Evolutionary conservation across 2,888 invertebrate genomes (phyloP).

Genomic region (Spisula subtruncata): DNA sequence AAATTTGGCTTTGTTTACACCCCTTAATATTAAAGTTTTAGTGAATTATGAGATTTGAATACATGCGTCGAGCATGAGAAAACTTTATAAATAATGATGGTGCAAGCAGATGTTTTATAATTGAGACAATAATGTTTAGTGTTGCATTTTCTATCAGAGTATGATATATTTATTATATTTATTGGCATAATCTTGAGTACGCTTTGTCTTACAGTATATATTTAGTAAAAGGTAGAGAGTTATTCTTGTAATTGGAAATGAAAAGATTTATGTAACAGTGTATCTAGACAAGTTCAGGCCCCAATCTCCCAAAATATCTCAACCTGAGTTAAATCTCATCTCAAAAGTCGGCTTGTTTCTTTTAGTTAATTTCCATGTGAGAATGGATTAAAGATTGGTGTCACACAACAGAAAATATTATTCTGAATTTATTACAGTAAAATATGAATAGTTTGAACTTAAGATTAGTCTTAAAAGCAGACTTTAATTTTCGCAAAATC

Average conservation of each 20-base stretch:
- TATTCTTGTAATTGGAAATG: conserved; percentile 11
- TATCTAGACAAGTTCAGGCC: not conserved
- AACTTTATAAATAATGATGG: not conserved
- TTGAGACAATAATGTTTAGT: not conserved
- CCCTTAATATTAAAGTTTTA: too few species aligned
- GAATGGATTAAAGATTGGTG: too few species aligned
- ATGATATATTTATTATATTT: conserved; percentile 1
- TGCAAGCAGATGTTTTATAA: not conserved
- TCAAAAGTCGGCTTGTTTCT: too few species aligned
- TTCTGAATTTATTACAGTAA: too few species aligned
- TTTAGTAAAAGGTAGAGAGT: not conserved
- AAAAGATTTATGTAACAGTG: not conserved
- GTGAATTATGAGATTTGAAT: too few species aligned
- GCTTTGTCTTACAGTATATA: not conserved
- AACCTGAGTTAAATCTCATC: too few species aligned
- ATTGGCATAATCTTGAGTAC: conserved; percentile 3
- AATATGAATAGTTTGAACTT: too few species aligned
- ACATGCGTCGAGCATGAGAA: not conserved
- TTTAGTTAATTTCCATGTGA: too few species aligned
- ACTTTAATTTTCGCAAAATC: too few species aligned
- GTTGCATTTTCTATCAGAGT: not conserved
- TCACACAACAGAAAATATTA: too few species aligned
- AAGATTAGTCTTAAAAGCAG: too few species aligned
- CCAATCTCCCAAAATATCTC: not conserved
- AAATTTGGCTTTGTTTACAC: too few species aligned